Conservation (phyloP, 2,888 invertebrate genomes). For the Pyrochroa serraticornis region DNA sequence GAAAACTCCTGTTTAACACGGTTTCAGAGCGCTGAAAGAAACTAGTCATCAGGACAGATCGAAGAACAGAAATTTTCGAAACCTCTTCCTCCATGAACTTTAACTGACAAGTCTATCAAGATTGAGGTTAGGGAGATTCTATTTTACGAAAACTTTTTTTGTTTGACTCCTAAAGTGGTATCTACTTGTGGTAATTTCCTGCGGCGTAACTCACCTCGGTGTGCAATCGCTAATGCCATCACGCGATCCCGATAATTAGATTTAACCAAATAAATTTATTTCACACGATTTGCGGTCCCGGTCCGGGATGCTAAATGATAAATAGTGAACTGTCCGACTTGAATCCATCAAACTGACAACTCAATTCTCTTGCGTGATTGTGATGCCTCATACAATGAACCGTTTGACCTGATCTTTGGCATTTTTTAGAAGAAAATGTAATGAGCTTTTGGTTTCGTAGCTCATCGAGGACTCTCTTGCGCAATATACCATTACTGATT, state of each 20-base stretch:
- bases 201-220: background rate
- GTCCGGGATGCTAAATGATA: conserved; percentile 32
- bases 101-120: too few relatives aligned
- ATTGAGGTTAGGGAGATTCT: too few relatives aligned
- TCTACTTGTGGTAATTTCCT: too few relatives aligned
- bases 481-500: background rate
- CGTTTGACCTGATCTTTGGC: conserved; percentile 33
- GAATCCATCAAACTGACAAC: conserved; percentile 43
- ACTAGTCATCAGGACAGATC: too few relatives aligned
- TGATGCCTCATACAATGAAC: conserved; percentile 33
- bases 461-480: background rate
- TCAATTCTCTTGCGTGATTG: conserved; percentile 42
- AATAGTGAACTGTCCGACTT: conserved; percentile 39
- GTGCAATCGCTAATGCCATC: conserved; percentile 19
- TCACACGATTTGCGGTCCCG: conserved; percentile 34
- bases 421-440: conserved; percentile 23
- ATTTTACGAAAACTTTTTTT: too few relatives aligned
- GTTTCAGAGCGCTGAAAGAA: too few relatives aligned
- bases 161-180: too few relatives aligned
- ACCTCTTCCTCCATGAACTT: too few relatives aligned
- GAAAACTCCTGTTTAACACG: too few relatives aligned
- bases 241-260: conserved; percentile 41
- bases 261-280: conserved; percentile 36
- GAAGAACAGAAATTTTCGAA: too few relatives aligned
- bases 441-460: conserved; percentile 1